Evolutionary conservation across 2,113 vertebrate species (phyloP).

Genomic region (Pangasianodon gigas): DNA sequence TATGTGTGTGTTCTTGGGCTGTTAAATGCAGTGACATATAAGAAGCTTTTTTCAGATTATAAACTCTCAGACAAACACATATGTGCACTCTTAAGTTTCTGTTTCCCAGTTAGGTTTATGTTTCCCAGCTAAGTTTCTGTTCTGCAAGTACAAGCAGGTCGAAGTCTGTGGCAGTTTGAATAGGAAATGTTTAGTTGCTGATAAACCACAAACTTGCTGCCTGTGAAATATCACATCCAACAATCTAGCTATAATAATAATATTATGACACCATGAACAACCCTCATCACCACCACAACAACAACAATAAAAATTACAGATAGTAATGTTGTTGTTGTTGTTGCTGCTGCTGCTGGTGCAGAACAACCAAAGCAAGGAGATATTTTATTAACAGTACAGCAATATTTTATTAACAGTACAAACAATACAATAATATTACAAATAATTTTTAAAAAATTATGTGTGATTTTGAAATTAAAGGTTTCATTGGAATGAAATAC

Average conservation of each 20-base stretch:
- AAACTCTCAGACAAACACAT: neutral
- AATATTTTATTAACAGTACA: neutral
- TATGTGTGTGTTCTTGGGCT: no score
- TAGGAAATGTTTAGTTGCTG: no score
- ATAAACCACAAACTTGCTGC: neutral
- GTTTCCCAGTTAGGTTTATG: neutral
- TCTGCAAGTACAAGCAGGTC: neutral
- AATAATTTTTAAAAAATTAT: neutral
- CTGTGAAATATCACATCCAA: neutral
- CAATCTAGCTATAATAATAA: neutral
- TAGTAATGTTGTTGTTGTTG: no score
- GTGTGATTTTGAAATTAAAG: neutral
- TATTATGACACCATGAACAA: no score
- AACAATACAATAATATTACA: neutral
- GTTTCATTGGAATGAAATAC: neutral
- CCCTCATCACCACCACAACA: no score
- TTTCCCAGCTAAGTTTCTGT: neutral
- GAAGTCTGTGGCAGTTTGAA: neutral
- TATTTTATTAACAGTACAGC: no score
- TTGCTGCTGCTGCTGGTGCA: neutral
- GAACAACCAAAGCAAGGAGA: neutral
- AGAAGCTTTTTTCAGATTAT: no score
- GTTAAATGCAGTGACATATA: no score
- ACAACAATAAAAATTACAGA: neutral
- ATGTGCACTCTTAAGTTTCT: neutral